Conservation (phyloP, 1,140 invertebrate species). For the Mizuhopecten yessoensis region DNA sequence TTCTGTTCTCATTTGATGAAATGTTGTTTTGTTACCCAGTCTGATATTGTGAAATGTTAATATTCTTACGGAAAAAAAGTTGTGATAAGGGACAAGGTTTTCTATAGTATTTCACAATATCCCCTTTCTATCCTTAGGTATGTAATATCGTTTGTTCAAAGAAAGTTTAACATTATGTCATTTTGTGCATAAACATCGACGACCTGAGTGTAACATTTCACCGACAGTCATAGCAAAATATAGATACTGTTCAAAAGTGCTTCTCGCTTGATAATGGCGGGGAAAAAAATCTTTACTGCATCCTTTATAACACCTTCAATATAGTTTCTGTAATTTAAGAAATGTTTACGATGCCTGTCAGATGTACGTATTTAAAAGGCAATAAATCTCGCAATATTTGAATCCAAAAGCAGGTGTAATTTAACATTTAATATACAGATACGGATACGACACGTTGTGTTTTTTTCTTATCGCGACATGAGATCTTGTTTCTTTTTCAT, state of each 20-base stretch:
- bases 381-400: not conserved
- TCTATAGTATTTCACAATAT: too few relatives aligned
- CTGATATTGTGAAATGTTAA: too few relatives aligned
- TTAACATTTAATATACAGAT: not conserved
- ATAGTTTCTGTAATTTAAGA: not conserved
- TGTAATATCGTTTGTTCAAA: too few relatives aligned
- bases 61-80: too few relatives aligned
- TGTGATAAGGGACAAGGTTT: too few relatives aligned
- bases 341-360: not conserved
- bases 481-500: not conserved
- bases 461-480: not conserved
- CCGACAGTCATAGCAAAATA: not conserved
- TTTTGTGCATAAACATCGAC: too few relatives aligned
- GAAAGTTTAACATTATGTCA: too few relatives aligned
- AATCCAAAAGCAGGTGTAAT: not conserved
- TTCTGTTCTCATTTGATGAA: too few relatives aligned
- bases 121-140: too few relatives aligned
- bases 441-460: not conserved
- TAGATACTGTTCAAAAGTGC: not conserved
- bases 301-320: not conserved
- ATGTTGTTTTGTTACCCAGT: too few relatives aligned
- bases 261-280: not conserved
- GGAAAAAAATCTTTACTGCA: not conserved
- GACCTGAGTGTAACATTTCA: too few relatives aligned
- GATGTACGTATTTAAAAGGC: not conserved